Evolutionary conservation across 1,140 invertebrate genomes (phyloP), one percentile per base, ranked within the genome.

Genomic region (Drosophila dunni): DNA sequence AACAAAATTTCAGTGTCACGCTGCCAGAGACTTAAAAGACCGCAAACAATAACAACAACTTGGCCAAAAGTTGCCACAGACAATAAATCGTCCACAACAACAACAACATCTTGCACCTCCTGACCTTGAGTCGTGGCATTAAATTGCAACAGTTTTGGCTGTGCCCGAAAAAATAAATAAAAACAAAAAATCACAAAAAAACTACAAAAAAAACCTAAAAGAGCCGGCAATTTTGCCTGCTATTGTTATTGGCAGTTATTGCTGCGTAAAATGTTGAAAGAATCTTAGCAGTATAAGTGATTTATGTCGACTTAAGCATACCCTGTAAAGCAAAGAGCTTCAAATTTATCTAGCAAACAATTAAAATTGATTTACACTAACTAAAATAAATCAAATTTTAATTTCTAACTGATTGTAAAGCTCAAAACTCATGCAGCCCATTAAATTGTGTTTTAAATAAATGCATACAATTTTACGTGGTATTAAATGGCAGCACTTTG

Each of bases 111-210:
- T 74, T 34, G 65, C 53, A 69, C 78, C 78, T 84, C 62, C 74
- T 56, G 81, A 84, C 81, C 81, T 84, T 84, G 81, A 75, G 81
- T 66, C 20, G 58, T 62, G 69, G 74, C 69, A 65, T 85, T 84
- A 84, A 84, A 78, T 78, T 78, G 72, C 74, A 62, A 56, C 67
- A 71, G 58, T 74, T 68, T 74, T 50, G 57, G 65, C 65, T 69
- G 13, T 62, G 29, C 50, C 65, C 57, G 40, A 60, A 58, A 20
- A 20, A 20, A 20, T 20, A 20, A 20, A 20, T 20, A 20, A 20
- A 20, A 20, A 20, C 17, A 20, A 74, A 53, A 53, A 15, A 15
- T 10, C 10, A 56, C n/a, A n/a, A n/a, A n/a, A n/a, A 66, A 58
- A 46, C 15, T 11, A 65, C 15, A 2, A 24, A 51, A 53, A 38